Base-by-base conservation (phyloP, 23 tunicate species). In the Aplidium turbinatum region DNA sequence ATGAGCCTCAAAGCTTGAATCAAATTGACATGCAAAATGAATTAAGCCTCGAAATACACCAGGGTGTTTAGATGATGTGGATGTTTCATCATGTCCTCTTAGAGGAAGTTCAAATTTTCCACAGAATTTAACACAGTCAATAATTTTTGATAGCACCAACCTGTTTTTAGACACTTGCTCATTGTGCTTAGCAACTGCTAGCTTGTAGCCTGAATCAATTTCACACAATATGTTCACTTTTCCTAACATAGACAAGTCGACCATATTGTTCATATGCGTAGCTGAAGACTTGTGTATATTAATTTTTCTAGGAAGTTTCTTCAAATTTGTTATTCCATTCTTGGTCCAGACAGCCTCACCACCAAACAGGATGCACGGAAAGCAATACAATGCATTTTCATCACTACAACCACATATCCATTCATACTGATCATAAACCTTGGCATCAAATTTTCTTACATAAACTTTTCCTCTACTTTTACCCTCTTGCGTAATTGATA, bases 41-140 rank as follows among this genome's bases (percentile, higher is more conserved):
- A 60, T 7, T 26, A 60, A 26, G 7, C 9, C 6, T 5, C 68
- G 7, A 30, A 60, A 60, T 6, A 60, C 68, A 28, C 35, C 68
- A 28, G 68, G 36, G n/a, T 60, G 35, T n/a, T n/a, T n/a, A 4
- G 18, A 3, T 5, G 28, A 66, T 9, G 19, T n/a, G 6, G 26
- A 3, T 21, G 26, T 35, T 66, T 66, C 73, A 66, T 66, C 73
- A 66, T 66, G 73, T 9, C 73, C 73, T 36, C 73, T 38, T 5
- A 66, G 52, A 23, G 73, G 54, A 6, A 39, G 11, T 38, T 66
- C 54, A 38, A 7, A 66, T 36, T 66, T 68, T 20, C 75, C 68
- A 60, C 68, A 60, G 11, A 60, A 60, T 60, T 60, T 60, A 27
- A 60, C n/a, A 30, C 68, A 68, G 57, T 29, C 57, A 5, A 68